Evolutionary conservation across 2,113 vertebrate genomes (phyloP).

Genomic region (Epinephelus cyanopodus): DNA sequence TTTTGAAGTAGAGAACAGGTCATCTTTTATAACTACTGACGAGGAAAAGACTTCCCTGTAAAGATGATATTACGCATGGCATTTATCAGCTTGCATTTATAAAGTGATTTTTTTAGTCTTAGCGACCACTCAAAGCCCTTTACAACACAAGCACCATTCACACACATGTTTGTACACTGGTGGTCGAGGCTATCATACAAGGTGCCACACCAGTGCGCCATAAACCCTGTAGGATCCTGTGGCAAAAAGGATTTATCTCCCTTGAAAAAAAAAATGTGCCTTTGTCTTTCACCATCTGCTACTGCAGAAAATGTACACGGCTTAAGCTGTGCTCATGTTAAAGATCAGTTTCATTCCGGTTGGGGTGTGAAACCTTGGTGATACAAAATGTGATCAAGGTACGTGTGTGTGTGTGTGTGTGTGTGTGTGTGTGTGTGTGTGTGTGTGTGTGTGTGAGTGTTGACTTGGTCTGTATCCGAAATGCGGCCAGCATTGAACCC

Average conservation of each 20-base stretch:
- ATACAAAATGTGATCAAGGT: neutral
- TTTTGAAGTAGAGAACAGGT: neutral
- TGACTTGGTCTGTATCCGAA: too few relatives aligned
- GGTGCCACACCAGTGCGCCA: neutral
- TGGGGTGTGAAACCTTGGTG: neutral
- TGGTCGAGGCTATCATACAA: too few relatives aligned
- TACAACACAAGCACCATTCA: too few relatives aligned
- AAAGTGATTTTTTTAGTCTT: too few relatives aligned
- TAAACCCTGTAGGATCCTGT: neutral
- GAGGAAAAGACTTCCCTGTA: neutral
- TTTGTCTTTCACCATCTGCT: conserved; percentile 42
- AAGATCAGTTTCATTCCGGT: neutral
- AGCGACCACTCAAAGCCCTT: too few relatives aligned
- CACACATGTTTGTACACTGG: too few relatives aligned
- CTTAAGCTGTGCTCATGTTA: conserved; percentile 2
- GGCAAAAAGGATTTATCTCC: conserved; percentile 12
- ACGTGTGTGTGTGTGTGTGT: neutral
- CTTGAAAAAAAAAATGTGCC: neutral
- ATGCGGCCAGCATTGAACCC: neutral
- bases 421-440: neutral
- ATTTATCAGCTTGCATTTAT: too few relatives aligned
- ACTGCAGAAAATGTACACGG: neutral
- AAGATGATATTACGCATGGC: conserved; percentile 7
- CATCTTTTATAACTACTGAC: neutral
- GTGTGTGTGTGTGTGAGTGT: too few relatives aligned